Evolutionary conservation across 2,797 vertebrate species (phyloP), one percentile per base, ranked within the genome.

Genomic region (Pteropus rufus): DNA sequence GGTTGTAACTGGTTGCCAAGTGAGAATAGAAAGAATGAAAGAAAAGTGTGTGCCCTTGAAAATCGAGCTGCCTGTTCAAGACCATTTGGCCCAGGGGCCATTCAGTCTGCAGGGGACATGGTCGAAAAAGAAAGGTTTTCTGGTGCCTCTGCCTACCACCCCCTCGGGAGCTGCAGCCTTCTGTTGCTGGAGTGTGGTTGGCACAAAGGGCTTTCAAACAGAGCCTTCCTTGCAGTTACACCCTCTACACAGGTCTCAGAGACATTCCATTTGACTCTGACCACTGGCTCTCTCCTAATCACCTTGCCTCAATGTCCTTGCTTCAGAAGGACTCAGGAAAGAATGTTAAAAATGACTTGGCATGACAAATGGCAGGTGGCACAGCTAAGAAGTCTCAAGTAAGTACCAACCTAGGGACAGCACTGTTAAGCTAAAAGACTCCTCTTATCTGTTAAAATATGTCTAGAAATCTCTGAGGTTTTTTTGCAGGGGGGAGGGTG

Each of bases 31-130:
- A 85, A 24, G n/a, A 67, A 76, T 36, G 19, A 54, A 8, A 31
- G 58, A 65, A 70, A 91, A 58, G 15, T 29, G 15, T 39, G 49
- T 31, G 14, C 54, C 39, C 41, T 75, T 54, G 39, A n/a, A 93
- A 89, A 90, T 36, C 29, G 95, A 93, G 58, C 52, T 94, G 31
- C 69, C 34, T 75, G 11, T 75, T 96, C 19, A 41, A 92, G 58
- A 54, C 10, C 23, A 26, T 87, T 83, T 6, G 26, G 62, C 65
- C 23, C 31, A 80, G 46, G 14, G 19, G 23, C n/a, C 95, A 58
- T 80, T 94, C 56, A 65, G 52, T 52, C n/a, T 83, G 7, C 36
- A 92, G 29, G 34, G 79, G 69, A 31, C 58, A 44, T 41, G 12
- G 64, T 14, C 41, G 84, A 26, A 24, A 87, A 89, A 67, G 21